A percentile compares a stretch with the other conserved stretches of the same genome.
phyloP scores from a whole-genome alignment of 2,888 invertebrate species.

The Thecocarcelia acutangulata region DNA sequence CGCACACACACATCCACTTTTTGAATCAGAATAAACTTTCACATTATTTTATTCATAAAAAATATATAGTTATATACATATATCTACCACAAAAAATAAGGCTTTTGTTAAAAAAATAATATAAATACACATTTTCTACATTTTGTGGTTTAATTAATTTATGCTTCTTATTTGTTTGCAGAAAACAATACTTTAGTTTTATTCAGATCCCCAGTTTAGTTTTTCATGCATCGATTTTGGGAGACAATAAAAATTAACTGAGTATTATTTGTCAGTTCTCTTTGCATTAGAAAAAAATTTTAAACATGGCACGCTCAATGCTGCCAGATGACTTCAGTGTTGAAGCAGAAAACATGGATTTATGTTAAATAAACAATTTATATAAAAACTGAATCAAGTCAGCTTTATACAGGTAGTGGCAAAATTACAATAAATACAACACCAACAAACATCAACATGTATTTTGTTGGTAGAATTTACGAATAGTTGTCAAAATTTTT shows the following conservation, averaged over 20 bases:
- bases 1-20: constrained; percentile 1
- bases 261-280: constrained; percentile 43
- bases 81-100: too few relatives aligned
- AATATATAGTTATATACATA: too few relatives aligned
- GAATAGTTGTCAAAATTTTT: too few relatives aligned
- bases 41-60: constrained; percentile 15
- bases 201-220: constrained; percentile 16
- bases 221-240: constrained; percentile 57
- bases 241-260: constrained; percentile 50
- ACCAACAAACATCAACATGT: too few relatives aligned
- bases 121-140: too few relatives aligned
- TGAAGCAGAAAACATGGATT: not conserved
- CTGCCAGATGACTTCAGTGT: constrained; percentile 9
- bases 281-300: not conserved
- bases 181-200: constrained; percentile 24
- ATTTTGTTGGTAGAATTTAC: too few relatives aligned
- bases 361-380: too few relatives aligned
- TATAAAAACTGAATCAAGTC: too few relatives aligned
- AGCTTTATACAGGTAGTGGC: too few relatives aligned
- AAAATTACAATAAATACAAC: too few relatives aligned
- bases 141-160: constrained; percentile 4
- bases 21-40: constrained; percentile 19
- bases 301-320: too few relatives aligned
- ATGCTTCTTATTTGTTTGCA: not conserved
- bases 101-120: too few relatives aligned